Evolutionary conservation across 2,113 vertebrate species (phyloP), one percentile per base, ranked within the genome.

Genomic region (Ceyx margarethae): DNA sequence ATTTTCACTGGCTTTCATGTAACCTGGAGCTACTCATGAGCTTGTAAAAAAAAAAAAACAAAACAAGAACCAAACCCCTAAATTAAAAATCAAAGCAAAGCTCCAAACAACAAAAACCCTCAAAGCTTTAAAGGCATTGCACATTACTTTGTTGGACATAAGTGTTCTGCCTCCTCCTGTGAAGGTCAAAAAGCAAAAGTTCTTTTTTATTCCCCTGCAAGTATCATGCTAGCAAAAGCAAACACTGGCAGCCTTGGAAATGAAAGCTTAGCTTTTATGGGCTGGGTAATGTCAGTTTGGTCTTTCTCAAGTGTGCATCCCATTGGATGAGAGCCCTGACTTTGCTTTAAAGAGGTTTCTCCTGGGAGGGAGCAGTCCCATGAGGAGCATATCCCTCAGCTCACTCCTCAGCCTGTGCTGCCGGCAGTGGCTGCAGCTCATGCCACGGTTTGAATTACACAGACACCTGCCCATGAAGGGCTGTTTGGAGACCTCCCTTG

Each of bases 361-460:
- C 6, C 11, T 3, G 56, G 73, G 65, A 48, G 3, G 0, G 31
- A 74, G 65, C 4, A 6, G 1, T 31, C 13, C 81, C 5, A 0
- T 2, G 5, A 18, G 60, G 62, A 46, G 0, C 25, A 0, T 9
- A 4, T 17, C 61, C 84, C 42, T 6, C 0, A 0, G 8, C 0
- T 15, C 8, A 1, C 3, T 2, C 29, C 0, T 6, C 61, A 23
- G 69, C 43, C 29, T 71, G 0, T 17, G 6, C 73, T 33, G 73
- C 74, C 15, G 0, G 0, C 10, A 23, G 67, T 1, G 0, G 28
- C 60, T 15, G 2, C 33, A 5, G 65, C 46, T n/a, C 46, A 3
- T 0, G 0, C 28, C 19, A 2, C 1, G 1, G 0, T 20, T 1
- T 10, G 50, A 48, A 18, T n/a, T 21, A 5, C 3, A 37, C 20